Evolutionary conservation across 2,888 invertebrate species (phyloP).

Genomic region (Drosophila diplacantha): DNA sequence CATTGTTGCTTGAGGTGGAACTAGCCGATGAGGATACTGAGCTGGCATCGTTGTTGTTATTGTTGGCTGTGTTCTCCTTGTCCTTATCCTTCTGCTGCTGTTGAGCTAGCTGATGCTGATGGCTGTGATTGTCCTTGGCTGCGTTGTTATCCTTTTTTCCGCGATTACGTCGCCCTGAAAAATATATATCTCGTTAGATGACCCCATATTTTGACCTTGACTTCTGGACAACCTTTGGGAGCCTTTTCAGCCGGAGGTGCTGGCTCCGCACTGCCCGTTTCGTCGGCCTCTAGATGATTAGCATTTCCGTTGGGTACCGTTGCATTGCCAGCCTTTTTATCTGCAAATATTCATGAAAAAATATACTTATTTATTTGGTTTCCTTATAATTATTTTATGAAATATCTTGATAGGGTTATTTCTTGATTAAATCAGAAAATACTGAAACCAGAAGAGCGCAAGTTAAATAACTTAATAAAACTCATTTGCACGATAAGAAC

Average conservation of each 20-base stretch:
- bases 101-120: conserved; percentile 48
- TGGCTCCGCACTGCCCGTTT: conserved; percentile 69
- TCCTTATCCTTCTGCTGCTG: conserved; percentile 56
- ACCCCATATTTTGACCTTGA: not conserved
- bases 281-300: conserved; percentile 74
- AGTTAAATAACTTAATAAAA: conserved; percentile 4
- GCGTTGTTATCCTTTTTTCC: conserved; percentile 75
- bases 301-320: conserved; percentile 73
- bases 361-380: not conserved
- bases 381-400: not conserved
- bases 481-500: conserved; percentile 7
- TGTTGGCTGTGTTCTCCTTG: conserved; percentile 50
- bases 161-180: conserved; percentile 76
- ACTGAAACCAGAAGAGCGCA: not conserved
- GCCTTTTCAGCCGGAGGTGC: conserved; percentile 66
- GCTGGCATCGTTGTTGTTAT: conserved; percentile 62
- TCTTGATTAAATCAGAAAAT: not conserved
- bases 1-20: conserved; percentile 72
- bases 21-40: conserved; percentile 66
- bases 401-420: not conserved
- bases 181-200: not conserved
- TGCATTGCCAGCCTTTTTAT: conserved; percentile 57
- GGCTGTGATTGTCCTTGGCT: conserved; percentile 78
- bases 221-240: conserved; percentile 68
- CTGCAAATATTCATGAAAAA: conserved; percentile 22